Base-by-base conservation (phyloP, 2,888 invertebrate species). In the Vanessa cardui region DNA sequence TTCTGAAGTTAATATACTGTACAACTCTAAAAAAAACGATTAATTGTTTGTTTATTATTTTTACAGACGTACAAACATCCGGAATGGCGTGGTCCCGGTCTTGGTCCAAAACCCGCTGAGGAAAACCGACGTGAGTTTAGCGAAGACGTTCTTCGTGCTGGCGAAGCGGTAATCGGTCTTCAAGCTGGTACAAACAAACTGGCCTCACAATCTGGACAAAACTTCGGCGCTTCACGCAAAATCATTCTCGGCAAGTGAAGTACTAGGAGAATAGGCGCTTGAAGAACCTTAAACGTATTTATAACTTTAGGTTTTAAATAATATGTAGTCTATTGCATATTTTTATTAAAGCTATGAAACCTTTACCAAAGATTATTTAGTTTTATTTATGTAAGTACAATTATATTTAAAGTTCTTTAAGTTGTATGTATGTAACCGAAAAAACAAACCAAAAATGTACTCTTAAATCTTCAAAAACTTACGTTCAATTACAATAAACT, bases 141-240 rank as follows among this genome's bases (percentile, higher is more conserved):
- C 66, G 96, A 97, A 76, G 96, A 96, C 74, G 96, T 97, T 74
- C 92, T 98, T 62, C 93, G 96, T 46, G 97, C 98, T 31, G 97
- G 98, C 0, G 95, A 98, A 79, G 93, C 95, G 18, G 95, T 98
- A 49, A 98, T 98, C 77, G 97, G 97, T 21, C 94, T 98, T 6
- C 98, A 98, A 88, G 97, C 97, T 59, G 98, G 98, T 49, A 95
- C 95, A 74, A 98, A 98, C 89, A 96, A 96, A 78, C 95, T 96
- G 16, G 97, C 98, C 12, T 96, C 95, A 46, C 97, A 98, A 82
- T 95, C 97, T 2, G 98, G 98, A 8, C 97, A 97, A 85, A 98
- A 89, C 93, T 97, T 97, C 78, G 97, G 97, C n/a, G 96, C 96
- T 33, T 95, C 96, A 56, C 94, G 97, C 78, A 96, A 96, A 86